A percentile compares a stretch with the other conserved stretches of the same genome.
Evolutionary conservation across 2,888 invertebrate species (phyloP).

Genomic region (Hymenopus coronatus): DNA sequence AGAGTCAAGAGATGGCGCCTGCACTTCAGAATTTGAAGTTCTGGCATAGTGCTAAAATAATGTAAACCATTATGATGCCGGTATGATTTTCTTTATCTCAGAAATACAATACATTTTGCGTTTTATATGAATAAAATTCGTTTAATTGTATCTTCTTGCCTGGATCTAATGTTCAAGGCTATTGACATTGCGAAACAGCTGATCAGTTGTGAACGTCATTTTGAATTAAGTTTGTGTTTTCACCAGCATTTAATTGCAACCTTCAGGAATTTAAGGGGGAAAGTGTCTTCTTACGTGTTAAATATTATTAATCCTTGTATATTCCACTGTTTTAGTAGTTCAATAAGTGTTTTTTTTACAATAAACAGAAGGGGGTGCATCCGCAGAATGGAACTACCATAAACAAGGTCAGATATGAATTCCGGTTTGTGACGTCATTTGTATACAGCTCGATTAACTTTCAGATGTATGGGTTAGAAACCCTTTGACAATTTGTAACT

Average conservation of each 20-base stretch:
- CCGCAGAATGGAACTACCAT: neutral
- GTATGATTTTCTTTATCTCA: neutral
- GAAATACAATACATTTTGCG: neutral
- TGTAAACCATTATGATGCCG: neutral
- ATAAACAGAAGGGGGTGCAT: neutral
- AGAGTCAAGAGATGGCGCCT: neutral
- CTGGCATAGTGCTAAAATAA: neutral
- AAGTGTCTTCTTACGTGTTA: neutral
- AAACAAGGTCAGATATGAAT: slow-evolving; percentile 16
- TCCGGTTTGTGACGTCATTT: slow-evolving; percentile 7
- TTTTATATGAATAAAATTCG: too few relatives aligned
- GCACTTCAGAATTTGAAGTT: neutral
- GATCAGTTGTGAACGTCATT: neutral
- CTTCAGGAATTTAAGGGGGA: neutral
- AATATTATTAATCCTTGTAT: neutral
- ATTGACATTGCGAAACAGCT: neutral
- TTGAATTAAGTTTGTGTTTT: neutral
- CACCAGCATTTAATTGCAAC: neutral
- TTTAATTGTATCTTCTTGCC: too few relatives aligned
- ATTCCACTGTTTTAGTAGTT: neutral
- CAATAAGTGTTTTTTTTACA: neutral
- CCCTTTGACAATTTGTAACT: neutral
- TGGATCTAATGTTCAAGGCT: neutral
- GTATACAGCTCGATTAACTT: neutral
- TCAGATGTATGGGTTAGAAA: neutral